These are phyloP conservation scores for Oncorhynchus kisutch DNA, from an alignment of 2,113 vertebrate genomes.

Conservation along the genomic window DNA sequence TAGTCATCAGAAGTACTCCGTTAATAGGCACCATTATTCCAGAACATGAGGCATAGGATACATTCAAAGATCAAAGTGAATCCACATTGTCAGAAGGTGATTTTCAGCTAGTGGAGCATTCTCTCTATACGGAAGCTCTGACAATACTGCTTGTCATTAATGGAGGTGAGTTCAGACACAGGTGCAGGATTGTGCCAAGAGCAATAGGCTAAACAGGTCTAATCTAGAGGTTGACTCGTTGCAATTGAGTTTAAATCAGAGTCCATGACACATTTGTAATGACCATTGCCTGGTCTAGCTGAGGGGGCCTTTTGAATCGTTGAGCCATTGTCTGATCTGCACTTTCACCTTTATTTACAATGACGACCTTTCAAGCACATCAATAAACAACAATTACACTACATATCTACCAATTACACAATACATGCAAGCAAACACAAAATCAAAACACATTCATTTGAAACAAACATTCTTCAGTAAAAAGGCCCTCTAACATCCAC, in stretches of 20 bases:
- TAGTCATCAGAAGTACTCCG: neutral
- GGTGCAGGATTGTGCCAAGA: neutral
- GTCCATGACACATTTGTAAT: neutral
- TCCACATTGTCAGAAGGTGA: neutral
- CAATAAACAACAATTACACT: too few relatives aligned
- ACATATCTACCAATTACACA: too few relatives aligned
- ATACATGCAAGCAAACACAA: too few relatives aligned
- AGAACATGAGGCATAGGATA: neutral
- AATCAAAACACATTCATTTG: too few relatives aligned
- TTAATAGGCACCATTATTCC: neutral
- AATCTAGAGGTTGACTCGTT: neutral
- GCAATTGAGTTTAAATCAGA: constrained; percentile 4
- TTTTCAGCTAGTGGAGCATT: neutral
- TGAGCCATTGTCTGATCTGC: neutral
- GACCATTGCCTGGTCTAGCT: neutral
- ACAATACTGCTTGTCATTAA: neutral
- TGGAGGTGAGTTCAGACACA: neutral
- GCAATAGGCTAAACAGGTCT: neutral
- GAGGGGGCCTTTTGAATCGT: constrained; percentile 4
- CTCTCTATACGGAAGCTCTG: neutral
- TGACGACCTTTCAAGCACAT: too few relatives aligned
- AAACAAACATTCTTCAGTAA: too few relatives aligned
- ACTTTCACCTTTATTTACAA: neutral
- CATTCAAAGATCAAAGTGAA: neutral
- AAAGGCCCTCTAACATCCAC: too few relatives aligned